phyloP scores from a whole-genome alignment of 37 sponge, comb jelly and placozoan genomes.

The Cliona cf. orientalis region DNA sequence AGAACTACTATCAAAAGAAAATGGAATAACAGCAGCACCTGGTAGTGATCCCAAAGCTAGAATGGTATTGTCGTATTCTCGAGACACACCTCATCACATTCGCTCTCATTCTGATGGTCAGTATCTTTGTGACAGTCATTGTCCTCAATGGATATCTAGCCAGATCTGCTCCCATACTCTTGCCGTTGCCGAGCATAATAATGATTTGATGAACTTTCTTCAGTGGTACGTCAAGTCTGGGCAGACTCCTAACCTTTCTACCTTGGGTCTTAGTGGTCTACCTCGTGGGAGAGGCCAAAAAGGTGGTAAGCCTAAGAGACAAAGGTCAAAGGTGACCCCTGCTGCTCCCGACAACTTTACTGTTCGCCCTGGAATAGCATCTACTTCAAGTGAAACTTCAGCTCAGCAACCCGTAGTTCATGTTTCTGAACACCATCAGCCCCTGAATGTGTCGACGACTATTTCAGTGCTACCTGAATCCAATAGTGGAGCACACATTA shows the following conservation, averaged over 20 bases:
- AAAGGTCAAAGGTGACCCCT: too few species aligned
- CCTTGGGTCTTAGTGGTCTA: conserved; percentile 10
- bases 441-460: too few species aligned
- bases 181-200: conserved; percentile 17
- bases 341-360: too few species aligned
- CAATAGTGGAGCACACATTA: too few species aligned
- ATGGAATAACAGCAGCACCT: background rate
- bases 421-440: too few species aligned
- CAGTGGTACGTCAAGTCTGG: conserved; percentile 17
- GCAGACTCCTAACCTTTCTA: conserved; percentile 28
- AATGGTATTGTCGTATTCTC: conserved; percentile 26
- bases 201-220: conserved; percentile 2
- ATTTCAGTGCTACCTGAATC: too few species aligned
- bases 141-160: conserved; percentile 21
- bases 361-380: too few species aligned
- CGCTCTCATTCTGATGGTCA: background rate
- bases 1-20: background rate
- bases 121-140: conserved; percentile 21
- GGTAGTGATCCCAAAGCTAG: conserved; percentile 5
- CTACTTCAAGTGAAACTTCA: too few species aligned
- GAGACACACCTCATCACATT: conserved; percentile 11
- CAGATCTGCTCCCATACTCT: conserved; percentile 34
- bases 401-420: too few species aligned
- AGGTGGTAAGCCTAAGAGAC: conserved; percentile 30
- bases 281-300: conserved; percentile 34